A percentile compares a stretch with the other conserved stretches of the same genome.
These are phyloP conservation scores for Liolophura sinensis DNA, from an alignment of 1,140 invertebrate genomes.

Conservation along the genomic window DNA sequence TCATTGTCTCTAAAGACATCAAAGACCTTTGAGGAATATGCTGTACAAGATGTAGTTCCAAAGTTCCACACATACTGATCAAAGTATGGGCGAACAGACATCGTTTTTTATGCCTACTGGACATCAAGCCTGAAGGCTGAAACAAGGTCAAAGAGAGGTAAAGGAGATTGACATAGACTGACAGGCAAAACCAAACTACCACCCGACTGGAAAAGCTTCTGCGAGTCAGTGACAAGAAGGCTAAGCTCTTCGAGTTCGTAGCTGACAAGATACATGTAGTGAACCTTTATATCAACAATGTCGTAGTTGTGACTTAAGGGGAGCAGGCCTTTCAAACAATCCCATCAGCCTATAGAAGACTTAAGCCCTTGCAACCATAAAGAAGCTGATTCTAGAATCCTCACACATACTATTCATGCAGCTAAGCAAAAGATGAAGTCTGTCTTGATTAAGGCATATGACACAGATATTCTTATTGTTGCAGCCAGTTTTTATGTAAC, in stretches of 20 bases:
- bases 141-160: conserved; percentile 20
- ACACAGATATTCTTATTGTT: not conserved
- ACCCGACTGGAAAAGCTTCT: conserved; percentile 28
- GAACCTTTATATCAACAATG: not conserved
- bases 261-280: conserved; percentile 16
- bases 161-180: conserved; percentile 26
- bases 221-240: conserved; percentile 26
- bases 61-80: conserved; percentile 14
- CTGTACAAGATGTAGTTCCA: conserved; percentile 13
- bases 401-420: not conserved
- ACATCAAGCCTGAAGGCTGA: conserved; percentile 16
- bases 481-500: not conserved
- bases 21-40: conserved; percentile 25
- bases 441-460: conserved; percentile 1
- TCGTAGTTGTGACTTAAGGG: not conserved
- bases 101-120: conserved; percentile 24
- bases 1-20: conserved; percentile 11
- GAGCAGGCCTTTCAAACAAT: not conserved
- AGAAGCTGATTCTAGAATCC: conserved; percentile 2
- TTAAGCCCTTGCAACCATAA: not conserved
- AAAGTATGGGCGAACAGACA: conserved; percentile 13
- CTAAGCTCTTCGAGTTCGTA: conserved; percentile 34
- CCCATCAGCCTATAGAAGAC: not conserved
- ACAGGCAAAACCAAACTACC: conserved; percentile 20
- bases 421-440: not conserved